Evolutionary conservation across 1,140 invertebrate species (phyloP), one percentile per base, ranked within the genome.

Genomic region (Protaetia brevitarsis): DNA sequence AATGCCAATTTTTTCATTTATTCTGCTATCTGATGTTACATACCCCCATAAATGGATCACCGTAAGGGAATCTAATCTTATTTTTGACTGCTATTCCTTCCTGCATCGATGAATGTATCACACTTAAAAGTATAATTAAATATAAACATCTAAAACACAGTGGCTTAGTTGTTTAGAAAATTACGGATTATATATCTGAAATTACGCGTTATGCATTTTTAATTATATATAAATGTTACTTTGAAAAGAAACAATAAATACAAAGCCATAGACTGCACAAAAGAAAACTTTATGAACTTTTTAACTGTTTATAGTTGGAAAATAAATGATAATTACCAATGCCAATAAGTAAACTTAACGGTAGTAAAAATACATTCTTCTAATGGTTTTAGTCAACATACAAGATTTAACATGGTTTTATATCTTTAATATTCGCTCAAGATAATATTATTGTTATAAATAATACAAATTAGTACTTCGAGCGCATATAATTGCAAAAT

Each of bases 31-130:
- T n/a, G 19, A 37, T 19, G 13, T 69, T 36, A 58, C 65, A 64
- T 60, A 71, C 70, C 16, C 70, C 70, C 65, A 71, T 69, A 41
- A 71, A 71, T 8, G 68, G 66, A 3, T 64, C 70, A 21, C 70
- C 70, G 57, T 62, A 71, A 3, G 70, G 70, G 60, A 69, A 71
- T 61, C 60, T 41, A 56, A 71, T 28, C 30, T 56, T 37, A 62
- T 71, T 71, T 11, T 58, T 60, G 41, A 71, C 59, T 23, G 41
- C 56, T 34, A 66, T 67, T 64, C n/a, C 62, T 28, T 2, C 37
- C 13, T 64, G 41, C 2, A 5, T 10, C 23, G 13, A 16, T 19
- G 6, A 6, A 19, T 5, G 0, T 21, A 13, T 45, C 23, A 45
- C 10, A 45, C 4, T 45, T 19, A 45, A 19, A 8, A 19, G 3